These are phyloP conservation scores for Craterocephalus amniculus DNA, from an alignment of 2,797 vertebrate species.

Conservation along the genomic window DNA sequence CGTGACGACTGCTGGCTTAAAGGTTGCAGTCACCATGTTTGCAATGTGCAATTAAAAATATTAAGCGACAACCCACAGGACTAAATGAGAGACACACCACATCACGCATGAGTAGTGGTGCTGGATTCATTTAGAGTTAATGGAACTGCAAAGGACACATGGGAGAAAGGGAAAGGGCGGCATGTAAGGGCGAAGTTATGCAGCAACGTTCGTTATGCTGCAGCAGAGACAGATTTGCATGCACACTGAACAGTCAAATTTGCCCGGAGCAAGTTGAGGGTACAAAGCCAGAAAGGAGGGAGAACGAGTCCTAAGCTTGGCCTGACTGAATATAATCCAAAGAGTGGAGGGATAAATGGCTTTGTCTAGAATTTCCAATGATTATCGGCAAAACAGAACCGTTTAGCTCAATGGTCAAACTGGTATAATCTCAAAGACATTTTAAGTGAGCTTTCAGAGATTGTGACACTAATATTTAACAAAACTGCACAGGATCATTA, in stretches of 20 bases:
- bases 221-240: slow-evolving; percentile 61
- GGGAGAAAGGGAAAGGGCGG: slow-evolving; percentile 8
- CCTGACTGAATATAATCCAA: slow-evolving; percentile 23
- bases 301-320: slow-evolving; percentile 17
- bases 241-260: slow-evolving; percentile 48
- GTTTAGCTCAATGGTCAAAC: slow-evolving; percentile 31
- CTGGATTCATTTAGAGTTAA: slow-evolving; percentile 57
- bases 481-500: slow-evolving; percentile 30
- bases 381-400: slow-evolving; percentile 62
- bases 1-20: slow-evolving; percentile 22
- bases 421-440: slow-evolving; percentile 40
- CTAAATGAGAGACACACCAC: slow-evolving; percentile 64
- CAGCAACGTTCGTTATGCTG: slow-evolving; percentile 25
- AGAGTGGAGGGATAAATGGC: slow-evolving; percentile 36
- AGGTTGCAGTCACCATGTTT: slow-evolving; percentile 33
- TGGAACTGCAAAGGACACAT: slow-evolving; percentile 35
- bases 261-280: slow-evolving; percentile 37
- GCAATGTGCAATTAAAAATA: slow-evolving; percentile 38
- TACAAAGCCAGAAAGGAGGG: slow-evolving; percentile 37
- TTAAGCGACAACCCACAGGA: slow-evolving; percentile 51
- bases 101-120: slow-evolving; percentile 59
- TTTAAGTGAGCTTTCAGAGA: slow-evolving; percentile 57
- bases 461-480: slow-evolving; percentile 55
- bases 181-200: slow-evolving; percentile 14
- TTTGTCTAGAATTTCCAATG: slow-evolving; percentile 68